Evolutionary conservation across 2,888 invertebrate species (phyloP), one percentile per base, ranked within the genome.

Genomic region (Endotricha flammealis): DNA sequence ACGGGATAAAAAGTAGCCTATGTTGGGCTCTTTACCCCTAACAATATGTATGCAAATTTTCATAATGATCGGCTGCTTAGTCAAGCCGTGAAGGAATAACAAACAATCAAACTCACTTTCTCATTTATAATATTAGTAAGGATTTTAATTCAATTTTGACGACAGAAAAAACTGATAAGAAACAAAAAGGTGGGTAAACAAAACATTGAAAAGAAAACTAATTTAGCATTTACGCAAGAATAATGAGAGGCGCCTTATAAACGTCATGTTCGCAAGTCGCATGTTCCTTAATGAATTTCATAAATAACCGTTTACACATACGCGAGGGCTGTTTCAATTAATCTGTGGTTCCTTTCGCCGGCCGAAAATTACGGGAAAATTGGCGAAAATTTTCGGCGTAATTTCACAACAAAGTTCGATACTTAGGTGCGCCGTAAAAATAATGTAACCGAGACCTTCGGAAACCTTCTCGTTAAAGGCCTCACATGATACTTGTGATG

Each of bases 261-360:
- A 23, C 22, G 35, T 32, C 23, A 12, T 23, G 25, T 12, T 23
- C 16, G 17, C 28, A 22, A 29, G 20, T 20, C 22, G 12, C 27
- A 10, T 22, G 29, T 35, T 35, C 11, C 17, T 22, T 35, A 35
- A 35, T 35, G 22, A 35, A 35, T 35, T 34, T 35, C 35, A 35
- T 35, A 35, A 35, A 29, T 35, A 35, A 35, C 35, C 35, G 28
- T 35, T 35, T 29, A 35, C 35, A 35, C 35, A 27, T 34, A 34
- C 28, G 10, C 16, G 30, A 36, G 41, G 38, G 41, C 37, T 38
- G 44, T 38, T 35, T 38, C 38, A 44, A 41, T 44, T 44, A 41
- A 44, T 36, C 36, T 31, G 31, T 30, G 29, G 36, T 13, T 28
- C 35, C 29, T 14, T 35, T 35, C 35, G 13, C 13, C 20, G 29